Base-by-base conservation (phyloP, 2,113 vertebrate genomes). In the Suncus etruscus region DNA sequence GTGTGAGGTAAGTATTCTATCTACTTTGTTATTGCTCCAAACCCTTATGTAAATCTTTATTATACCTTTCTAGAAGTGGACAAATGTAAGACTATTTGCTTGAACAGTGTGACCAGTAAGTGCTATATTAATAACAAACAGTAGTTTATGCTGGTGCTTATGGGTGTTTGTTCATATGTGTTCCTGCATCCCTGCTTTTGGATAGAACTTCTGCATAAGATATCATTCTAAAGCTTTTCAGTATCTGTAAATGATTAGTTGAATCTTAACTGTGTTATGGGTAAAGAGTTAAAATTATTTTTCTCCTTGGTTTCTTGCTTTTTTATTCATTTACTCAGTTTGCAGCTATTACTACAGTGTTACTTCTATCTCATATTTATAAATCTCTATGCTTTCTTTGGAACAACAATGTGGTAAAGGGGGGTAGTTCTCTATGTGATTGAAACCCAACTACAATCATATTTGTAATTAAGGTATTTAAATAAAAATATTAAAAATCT, bases 281-380 rank as follows among this genome's bases (percentile, higher is more conserved):
- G 16, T 25, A 90, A 74, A 24, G 25, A 65, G 72, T 63, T 82
- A 25, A 88, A 74, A 31, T 70, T 69, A 22, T 48, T 11, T 74
- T 75, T 47, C 24, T 3, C 25, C 9, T 47, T 45, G 31, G 22
- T 66, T 3, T 74, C 54, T 90, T 78, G 27, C 18, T 22, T 81
- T 68, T 90, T 75, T 61, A 69, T 69, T 61, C 68, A 61, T 85
- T 84, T 61, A 48, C 81, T 69, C 29, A 11, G 66, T 11, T 65
- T 0, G 20, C 15, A 78, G 73, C 50, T 45, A 6, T 80, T 4
- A 2, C 22, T 75, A 14, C 8, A 4, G 7, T 48, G 2, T 45
- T 25, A 18, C 31, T 7, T 74, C 18, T 20, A 27, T 66, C 50
- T 2, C 50, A n/a, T 39, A 12, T 48, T 61, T 69, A 5, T 4